Evolutionary conservation across 1,140 invertebrate genomes (phyloP), one percentile per base, ranked within the genome.

Genomic region (Ridgeia piscesae): DNA sequence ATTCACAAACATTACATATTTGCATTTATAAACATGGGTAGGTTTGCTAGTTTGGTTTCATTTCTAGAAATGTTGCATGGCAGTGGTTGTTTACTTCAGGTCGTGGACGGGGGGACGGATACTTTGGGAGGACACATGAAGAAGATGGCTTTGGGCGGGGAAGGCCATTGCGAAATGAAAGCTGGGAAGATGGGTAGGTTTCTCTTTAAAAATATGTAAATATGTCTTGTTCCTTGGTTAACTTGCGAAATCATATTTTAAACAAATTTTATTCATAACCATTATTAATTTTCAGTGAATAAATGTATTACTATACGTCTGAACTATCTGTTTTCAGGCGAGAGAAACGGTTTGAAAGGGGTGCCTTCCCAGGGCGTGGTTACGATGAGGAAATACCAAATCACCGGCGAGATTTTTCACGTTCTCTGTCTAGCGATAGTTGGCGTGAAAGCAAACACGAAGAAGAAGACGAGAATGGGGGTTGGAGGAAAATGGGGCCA

Each of bases 401-500:
- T 34, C 91, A 92, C 1, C 92, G 92, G 33, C 93, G 93, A 91
- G 94, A 95, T 34, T 95, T 94, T 92, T 94, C 93, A 11, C 93
- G 94, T 34, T 95, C 95, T 31, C 93, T 95, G n/a, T 94, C 94
- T 91, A 94, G 93, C 91, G 95, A 95, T 48, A 95, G 94, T 93
- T 95, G 95, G 96, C 89, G 95, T 92, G 95, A 95, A 92, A 94
- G 93, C 92, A 94, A 92, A 91, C 94, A 93, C 48, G 94, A 94
- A 93, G 96, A 94, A 96, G 95, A 95, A 33, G 97, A 97, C 21
- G 97, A 97, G 4, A 97, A 97, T 48, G 97, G 96, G 31, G 94
- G 94, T 91, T 97, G 97, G 97, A 96, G 97, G 93, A 95, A 95
- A 92, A 94, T 95, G 91, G 95, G 94, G 8, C 92, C 94, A 14